Evolutionary conservation across 2,888 invertebrate genomes (phyloP).

Genomic region (Campoplex capitator): DNA sequence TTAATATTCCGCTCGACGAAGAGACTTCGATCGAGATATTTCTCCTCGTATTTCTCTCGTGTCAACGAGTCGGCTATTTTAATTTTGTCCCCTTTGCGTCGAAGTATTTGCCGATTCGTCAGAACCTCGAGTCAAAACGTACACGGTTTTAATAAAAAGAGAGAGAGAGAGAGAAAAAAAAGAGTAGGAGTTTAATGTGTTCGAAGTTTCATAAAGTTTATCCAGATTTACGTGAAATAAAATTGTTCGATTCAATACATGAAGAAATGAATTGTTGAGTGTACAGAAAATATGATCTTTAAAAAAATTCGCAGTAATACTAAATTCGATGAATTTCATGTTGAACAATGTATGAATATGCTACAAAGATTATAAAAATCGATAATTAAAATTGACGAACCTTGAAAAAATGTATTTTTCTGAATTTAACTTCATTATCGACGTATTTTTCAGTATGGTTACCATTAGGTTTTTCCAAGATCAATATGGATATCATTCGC

Average conservation of each 20-base stretch:
- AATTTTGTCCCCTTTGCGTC: conserved; percentile 27
- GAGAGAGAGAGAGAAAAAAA: conserved; percentile 31
- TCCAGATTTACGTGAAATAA: not conserved
- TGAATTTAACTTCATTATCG: too few species aligned
- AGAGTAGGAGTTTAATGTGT: not conserved
- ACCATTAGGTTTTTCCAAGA: not conserved
- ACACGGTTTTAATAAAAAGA: conserved; percentile 18
- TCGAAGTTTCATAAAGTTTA: not conserved
- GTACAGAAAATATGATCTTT: not conserved
- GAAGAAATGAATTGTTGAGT: not conserved
- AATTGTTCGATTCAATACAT: not conserved
- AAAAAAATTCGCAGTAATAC: not conserved
- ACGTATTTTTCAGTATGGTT: not conserved
- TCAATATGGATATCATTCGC: not conserved
- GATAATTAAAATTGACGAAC: too few species aligned
- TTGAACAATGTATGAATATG: not conserved
- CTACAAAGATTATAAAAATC: too few species aligned
- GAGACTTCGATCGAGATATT: conserved; percentile 24
- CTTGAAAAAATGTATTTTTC: too few species aligned
- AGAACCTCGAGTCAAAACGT: not conserved
- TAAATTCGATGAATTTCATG: not conserved
- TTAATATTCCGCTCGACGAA: conserved; percentile 29
- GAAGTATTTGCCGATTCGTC: conserved; percentile 17
- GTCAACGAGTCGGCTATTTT: conserved; percentile 8
- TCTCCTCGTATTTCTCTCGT: not conserved